Evolutionary conservation across 92 coral and sea anemone species (phyloP).

Genomic region (Epizoanthus stellaris): DNA sequence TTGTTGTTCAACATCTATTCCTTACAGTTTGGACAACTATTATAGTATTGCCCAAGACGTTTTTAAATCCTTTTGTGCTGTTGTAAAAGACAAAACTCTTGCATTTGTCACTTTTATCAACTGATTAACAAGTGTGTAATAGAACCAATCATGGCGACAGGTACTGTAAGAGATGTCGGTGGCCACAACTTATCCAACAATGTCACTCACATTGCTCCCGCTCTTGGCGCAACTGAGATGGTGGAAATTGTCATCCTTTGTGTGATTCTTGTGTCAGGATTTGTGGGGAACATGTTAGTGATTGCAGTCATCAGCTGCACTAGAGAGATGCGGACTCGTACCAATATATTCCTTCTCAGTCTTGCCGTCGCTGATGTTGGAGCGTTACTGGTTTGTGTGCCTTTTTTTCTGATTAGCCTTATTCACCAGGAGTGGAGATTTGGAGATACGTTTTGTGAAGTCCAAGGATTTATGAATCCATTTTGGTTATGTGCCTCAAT

Average conservation of each 20-base stretch:
- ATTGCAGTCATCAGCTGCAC: constrained; percentile 62
- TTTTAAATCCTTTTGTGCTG: too few relatives aligned
- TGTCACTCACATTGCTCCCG: not conserved
- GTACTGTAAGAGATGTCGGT: not conserved
- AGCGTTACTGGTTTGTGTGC: constrained; percentile 58
- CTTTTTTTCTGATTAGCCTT: constrained; percentile 60
- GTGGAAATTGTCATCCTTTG: constrained; percentile 59
- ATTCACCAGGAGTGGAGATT: constrained; percentile 63
- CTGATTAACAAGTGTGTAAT: not conserved
- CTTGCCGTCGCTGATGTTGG: constrained; percentile 72
- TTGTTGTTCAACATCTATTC: too few relatives aligned
- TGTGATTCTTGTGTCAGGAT: constrained; percentile 53
- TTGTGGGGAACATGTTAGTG: constrained; percentile 70
- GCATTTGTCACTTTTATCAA: not conserved
- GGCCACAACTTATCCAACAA: not conserved
- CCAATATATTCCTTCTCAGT: constrained; percentile 74
- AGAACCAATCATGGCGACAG: not conserved
- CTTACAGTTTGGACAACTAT: too few relatives aligned
- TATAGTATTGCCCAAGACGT: too few relatives aligned
- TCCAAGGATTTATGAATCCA: constrained; percentile 76
- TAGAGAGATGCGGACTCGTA: constrained; percentile 85
- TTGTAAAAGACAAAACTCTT: too few relatives aligned
- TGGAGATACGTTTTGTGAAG: constrained; percentile 71
- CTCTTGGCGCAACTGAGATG: constrained; percentile 39
- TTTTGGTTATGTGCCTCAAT: constrained; percentile 76